Conservation (phyloP, 2,888 invertebrate species). For the Halocaridina rubra region DNA sequence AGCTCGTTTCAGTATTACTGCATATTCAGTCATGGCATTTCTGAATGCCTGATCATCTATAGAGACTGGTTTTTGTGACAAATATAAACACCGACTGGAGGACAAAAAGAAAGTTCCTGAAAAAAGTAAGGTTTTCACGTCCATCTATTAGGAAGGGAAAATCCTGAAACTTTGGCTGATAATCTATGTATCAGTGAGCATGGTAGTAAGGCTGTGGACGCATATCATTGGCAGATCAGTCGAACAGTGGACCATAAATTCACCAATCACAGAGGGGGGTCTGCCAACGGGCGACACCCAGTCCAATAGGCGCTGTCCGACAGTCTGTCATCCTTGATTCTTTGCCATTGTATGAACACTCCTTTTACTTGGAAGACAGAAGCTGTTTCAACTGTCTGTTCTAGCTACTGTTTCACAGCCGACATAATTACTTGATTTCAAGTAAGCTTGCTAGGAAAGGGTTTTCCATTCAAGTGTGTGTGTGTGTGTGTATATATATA, state of each 20-base stretch:
- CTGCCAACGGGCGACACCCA: constrained; percentile 49
- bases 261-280: constrained; percentile 58
- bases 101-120: too few species aligned
- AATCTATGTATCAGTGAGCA: constrained; percentile 47
- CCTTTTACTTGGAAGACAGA: too few species aligned
- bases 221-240: constrained; percentile 58
- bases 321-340: constrained; percentile 56
- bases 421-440: constrained; percentile 15
- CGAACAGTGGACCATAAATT: constrained; percentile 44
- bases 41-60: too few species aligned
- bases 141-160: constrained; percentile 29
- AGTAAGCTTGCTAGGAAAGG: constrained; percentile 9
- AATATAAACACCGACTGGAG: too few species aligned
- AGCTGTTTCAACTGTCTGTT: constrained; percentile 7
- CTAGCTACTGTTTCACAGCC: constrained; percentile 26
- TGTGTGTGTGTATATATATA: background rate
- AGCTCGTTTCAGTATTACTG: too few species aligned
- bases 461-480: background rate
- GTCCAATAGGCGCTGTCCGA: constrained; percentile 54
- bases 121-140: constrained; percentile 34
- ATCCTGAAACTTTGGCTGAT: constrained; percentile 52
- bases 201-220: constrained; percentile 50
- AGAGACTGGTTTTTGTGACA: too few species aligned
- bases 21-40: too few species aligned
- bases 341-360: constrained; percentile 50